Evolutionary conservation across 2,797 vertebrate genomes (phyloP).

Genomic region (Stomatorhinus walkeri): DNA sequence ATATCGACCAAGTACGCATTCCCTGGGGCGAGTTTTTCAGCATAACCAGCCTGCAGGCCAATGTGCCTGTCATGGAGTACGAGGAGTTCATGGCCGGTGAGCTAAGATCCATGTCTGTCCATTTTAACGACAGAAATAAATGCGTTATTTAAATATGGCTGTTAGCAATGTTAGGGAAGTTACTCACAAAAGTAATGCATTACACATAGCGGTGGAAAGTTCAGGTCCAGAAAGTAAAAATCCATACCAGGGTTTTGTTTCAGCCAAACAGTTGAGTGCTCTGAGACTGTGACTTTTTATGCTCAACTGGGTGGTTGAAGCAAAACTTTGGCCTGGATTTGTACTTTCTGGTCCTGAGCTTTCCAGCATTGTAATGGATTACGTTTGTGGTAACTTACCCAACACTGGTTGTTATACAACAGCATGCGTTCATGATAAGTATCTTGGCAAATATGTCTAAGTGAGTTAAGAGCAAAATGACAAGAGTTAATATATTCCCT

Average conservation of each 20-base stretch:
- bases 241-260: not conserved
- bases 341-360: not conserved
- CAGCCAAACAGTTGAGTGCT: not conserved
- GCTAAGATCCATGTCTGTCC: constrained; percentile 13
- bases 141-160: not conserved
- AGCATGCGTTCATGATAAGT: too few species aligned
- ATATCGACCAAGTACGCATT: constrained; percentile 78
- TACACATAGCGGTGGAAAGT: not conserved
- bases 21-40: constrained; percentile 89
- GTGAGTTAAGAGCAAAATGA: not conserved
- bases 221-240: not conserved
- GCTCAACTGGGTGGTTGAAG: not conserved
- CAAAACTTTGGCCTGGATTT: not conserved
- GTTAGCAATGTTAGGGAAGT: not conserved
- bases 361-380: not conserved
- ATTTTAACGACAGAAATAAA: not conserved
- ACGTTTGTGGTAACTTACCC: not conserved
- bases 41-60: constrained; percentile 74
- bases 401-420: not conserved
- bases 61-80: constrained; percentile 86
- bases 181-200: not conserved
- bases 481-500: not conserved
- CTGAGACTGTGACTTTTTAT: not conserved
- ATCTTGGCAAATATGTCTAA: too few species aligned
- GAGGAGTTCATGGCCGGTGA: constrained; percentile 89